These are phyloP conservation scores for Brachyalestes nurse DNA, from an alignment of 2,797 vertebrate species.

Conservation along the genomic window DNA sequence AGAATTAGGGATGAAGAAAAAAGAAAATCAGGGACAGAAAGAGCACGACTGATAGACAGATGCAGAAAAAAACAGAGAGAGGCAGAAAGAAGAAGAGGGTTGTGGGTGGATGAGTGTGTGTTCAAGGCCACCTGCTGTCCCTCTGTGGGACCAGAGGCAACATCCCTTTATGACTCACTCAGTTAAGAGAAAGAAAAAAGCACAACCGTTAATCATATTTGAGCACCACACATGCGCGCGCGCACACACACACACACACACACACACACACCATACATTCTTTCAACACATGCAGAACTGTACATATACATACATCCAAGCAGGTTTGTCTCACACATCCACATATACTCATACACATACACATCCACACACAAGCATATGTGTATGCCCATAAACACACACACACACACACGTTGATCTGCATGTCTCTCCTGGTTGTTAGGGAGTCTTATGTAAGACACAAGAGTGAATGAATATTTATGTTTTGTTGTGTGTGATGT, in stretches of 20 bases:
- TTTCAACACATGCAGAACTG: too few relatives aligned
- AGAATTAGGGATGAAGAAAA: background rate
- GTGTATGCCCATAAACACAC: background rate
- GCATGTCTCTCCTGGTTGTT: constrained; percentile 10
- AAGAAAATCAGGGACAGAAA: background rate
- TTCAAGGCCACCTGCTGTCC: constrained; percentile 43
- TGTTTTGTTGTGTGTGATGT: constrained; percentile 48
- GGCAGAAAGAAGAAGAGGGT: background rate
- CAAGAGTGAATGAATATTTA: constrained; percentile 56
- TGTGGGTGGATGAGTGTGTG: constrained; percentile 8
- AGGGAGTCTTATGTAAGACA: constrained; percentile 47
- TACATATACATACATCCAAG: too few relatives aligned
- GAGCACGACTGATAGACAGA: background rate
- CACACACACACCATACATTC: too few relatives aligned
- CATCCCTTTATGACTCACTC: constrained; percentile 1
- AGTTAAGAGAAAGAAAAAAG: background rate
- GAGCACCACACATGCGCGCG: too few relatives aligned
- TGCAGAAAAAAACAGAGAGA: background rate
- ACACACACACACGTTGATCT: background rate
- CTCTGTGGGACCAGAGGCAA: constrained; percentile 39
- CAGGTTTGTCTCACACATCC: too few relatives aligned
- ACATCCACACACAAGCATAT: background rate
- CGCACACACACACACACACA: background rate
- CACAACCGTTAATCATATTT: background rate
- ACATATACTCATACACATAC: background rate